Base-by-base conservation (phyloP, 2,797 vertebrate species). In the Aldrovandia affinis region DNA sequence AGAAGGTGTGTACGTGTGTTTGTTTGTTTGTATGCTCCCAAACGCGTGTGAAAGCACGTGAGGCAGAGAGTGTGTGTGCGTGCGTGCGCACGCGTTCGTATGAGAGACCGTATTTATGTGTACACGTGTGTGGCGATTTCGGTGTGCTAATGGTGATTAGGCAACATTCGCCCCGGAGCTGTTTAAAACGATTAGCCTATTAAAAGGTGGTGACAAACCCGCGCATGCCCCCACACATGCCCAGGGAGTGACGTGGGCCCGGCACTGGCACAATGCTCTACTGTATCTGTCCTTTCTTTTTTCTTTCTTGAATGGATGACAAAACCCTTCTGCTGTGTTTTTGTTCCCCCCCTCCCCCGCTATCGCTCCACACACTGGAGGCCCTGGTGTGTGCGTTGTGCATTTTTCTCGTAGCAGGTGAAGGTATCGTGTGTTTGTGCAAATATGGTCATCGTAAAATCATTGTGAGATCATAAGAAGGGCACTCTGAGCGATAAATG, bases 151-250 rank as follows among this genome's bases (percentile, higher is more conserved):
- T 82, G 85, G 86, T 82, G 86, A 83, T 89, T 89, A 80, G 84
- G 87, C 87, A 88, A 73, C 85, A 85, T 83, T 80, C 73, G 88
- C 85, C 79, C 85, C 86, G 52, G 82, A 85, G 86, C 55, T 84
- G 80, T 89, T 89, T 84, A 86, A 87, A 86, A 88, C 73, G 82
- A 88, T 88, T 81, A 75, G 84, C 84, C 65, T 88, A 92, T 92
- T 88, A 89, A 91, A 88, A 90, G 87, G 90, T 90, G 91, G 82
- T 87, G 90, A 92, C 92, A 91, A 83, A n/a, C 86, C 86, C 87
- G 79, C 80, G 81, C 85, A 81, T 87, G 85, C 84, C 85, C 86
- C 86, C 87, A 78, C 80, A 82, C 85, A 81, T 87, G 85, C 84
- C 85, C 87, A 83, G 80, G 81, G 87, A 89, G 84, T 83, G 80